Evolutionary conservation across 2,113 vertebrate species (phyloP).

Genomic region (Toxostoma redivivum): DNA sequence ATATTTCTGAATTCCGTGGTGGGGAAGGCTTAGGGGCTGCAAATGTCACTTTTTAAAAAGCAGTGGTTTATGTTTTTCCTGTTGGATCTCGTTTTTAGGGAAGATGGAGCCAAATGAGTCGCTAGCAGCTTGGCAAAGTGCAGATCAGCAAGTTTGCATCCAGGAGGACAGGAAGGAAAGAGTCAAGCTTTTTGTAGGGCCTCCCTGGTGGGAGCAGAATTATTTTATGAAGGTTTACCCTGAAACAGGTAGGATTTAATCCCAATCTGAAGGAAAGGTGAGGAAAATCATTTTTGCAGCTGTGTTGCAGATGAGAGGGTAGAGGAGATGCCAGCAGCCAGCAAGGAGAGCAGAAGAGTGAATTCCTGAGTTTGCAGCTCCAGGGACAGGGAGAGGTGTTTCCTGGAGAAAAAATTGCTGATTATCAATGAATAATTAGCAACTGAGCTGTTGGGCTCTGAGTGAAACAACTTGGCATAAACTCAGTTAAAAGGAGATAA

Average conservation of each 20-base stretch:
- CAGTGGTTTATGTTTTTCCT: neutral
- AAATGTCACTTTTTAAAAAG: neutral
- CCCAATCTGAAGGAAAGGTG: neutral
- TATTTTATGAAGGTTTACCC: neutral
- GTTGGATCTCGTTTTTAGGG: neutral
- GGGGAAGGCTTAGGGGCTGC: neutral
- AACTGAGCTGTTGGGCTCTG: neutral
- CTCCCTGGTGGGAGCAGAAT: neutral
- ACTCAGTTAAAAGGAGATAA: neutral
- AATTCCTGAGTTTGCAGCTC: neutral
- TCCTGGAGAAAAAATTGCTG: neutral
- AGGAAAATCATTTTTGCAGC: neutral
- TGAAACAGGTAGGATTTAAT: neutral
- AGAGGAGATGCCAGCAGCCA: neutral
- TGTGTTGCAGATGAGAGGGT: neutral
- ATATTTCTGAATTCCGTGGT: accelerated
- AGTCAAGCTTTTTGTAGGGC: neutral
- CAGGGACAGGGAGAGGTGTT: neutral
- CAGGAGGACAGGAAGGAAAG: neutral
- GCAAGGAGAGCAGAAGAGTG: neutral
- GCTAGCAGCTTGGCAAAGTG: neutral
- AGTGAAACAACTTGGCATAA: neutral
- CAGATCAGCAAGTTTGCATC: neutral
- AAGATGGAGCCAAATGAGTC: neutral
- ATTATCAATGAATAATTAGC: neutral